Conservation (phyloP, 1,140 invertebrate genomes). For the Megalonaias nervosa region DNA sequence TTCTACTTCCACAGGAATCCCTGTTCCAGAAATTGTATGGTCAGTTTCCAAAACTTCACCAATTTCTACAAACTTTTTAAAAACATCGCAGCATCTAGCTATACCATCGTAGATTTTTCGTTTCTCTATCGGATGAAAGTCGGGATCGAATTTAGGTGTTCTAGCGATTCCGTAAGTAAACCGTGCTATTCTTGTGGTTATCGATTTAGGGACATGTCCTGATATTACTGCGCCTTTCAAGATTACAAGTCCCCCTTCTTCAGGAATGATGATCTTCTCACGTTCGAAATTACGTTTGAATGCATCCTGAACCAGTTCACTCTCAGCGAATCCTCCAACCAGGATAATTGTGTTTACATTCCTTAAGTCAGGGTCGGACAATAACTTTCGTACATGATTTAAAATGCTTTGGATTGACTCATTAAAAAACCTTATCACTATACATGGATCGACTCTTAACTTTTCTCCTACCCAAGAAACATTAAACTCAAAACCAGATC, state of each 20-base stretch:
- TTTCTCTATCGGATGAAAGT: not conserved
- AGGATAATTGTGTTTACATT: slow-evolving; percentile 6
- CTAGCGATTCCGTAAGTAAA: slow-evolving; percentile 1
- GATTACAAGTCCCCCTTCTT: slow-evolving; percentile 10
- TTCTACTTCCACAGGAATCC: not conserved
- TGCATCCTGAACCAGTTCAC: slow-evolving; percentile 4
- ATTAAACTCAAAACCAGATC: not conserved
- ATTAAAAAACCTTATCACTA: not conserved
- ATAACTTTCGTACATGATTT: not conserved
- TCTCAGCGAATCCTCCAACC: slow-evolving; percentile 15
- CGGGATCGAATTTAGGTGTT: not conserved
- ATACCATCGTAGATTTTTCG: not conserved
- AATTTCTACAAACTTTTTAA: slow-evolving; percentile 7
- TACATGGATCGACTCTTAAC: not conserved
- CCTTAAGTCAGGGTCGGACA: not conserved
- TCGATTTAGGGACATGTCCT: not conserved
- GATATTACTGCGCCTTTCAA: slow-evolving; percentile 23
- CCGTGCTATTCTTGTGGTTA: slow-evolving; percentile 6
- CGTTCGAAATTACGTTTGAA: not conserved
- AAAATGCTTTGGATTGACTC: not conserved
- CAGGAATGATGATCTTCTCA: not conserved
- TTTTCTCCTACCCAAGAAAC: slow-evolving; percentile 3
- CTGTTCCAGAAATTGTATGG: not conserved
- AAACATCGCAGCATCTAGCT: not conserved
- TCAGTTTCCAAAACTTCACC: slow-evolving; percentile 5